phyloP scores from a whole-genome alignment of 2,888 invertebrate genomes.

The Romanomermis culicivorax region DNA sequence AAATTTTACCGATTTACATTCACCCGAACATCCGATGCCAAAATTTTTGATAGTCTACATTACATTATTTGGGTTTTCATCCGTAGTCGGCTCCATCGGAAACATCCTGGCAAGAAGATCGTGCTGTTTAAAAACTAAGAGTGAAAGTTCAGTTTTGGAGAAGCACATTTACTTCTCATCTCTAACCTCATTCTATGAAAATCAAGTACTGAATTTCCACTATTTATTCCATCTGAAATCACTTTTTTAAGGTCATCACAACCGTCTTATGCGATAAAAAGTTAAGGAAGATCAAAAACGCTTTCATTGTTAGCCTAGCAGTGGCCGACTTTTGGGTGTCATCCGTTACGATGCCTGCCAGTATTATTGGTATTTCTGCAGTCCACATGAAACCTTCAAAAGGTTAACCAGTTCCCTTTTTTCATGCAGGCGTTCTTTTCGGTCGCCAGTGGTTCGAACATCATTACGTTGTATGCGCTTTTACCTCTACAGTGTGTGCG shows the following conservation, averaged over 20 bases:
- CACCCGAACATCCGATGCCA: too few relatives aligned
- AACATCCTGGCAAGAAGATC: neutral
- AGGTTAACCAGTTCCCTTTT: neutral
- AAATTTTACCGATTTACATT: too few relatives aligned
- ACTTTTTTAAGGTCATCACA: neutral
- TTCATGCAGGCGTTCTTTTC: neutral
- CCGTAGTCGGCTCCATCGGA: neutral
- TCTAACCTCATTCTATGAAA: neutral
- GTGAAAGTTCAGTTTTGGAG: too few relatives aligned
- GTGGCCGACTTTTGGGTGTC: neutral
- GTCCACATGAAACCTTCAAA: neutral
- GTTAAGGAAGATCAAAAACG: neutral
- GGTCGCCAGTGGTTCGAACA: constrained; percentile 1
- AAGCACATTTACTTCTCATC: neutral
- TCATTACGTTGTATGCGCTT: neutral
- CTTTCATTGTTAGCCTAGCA: neutral
- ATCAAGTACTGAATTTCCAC: too few relatives aligned
- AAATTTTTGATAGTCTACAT: neutral
- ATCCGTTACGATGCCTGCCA: neutral
- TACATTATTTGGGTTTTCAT: neutral
- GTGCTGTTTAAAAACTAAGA: too few relatives aligned
- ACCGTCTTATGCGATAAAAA: neutral
- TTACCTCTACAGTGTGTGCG: neutral
- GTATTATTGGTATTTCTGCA: neutral
- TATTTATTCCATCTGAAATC: too few relatives aligned